Evolutionary conservation across 2,888 invertebrate genomes (phyloP), one percentile per base, ranked within the genome.

Genomic region (Biston stratarius): DNA sequence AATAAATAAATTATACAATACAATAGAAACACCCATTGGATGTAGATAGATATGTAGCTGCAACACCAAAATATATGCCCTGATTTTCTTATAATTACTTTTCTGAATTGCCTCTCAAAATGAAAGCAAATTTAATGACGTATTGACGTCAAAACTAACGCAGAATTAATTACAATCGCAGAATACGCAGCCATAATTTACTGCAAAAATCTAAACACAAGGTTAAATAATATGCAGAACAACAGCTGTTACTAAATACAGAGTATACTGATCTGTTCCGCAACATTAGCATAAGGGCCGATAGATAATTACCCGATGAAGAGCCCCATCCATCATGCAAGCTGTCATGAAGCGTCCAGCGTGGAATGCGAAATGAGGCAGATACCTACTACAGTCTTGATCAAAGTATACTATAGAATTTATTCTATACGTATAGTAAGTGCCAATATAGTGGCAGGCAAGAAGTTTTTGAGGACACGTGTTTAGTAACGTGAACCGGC

Each of bases 241-340:
- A 45, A 57, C 57, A 45, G 45, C 57, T 57, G 45, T 45, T 45
- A 12, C 45, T 10, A 57, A 33, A 11, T 36, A 40, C 45, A 34
- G n/a, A 45, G 57, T 34, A 45, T 12, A 11, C 33, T 45, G 53
- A 47, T 38, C 49, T 53, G 47, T 59, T 24, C 55, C 49, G 59
- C 15, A 61, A 60, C 55, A 67, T 69, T 72, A 69, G 61, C 71
- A 69, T 69, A 69, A 61, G 64, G 67, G 67, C 48, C 61, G 65
- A 61, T 67, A 67, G 71, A 71, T 73, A 70, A 73, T 71, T 69
- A 73, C 65, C 61, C 67, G 70, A 53, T 59, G 63, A 71, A 66
- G 67, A 57, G 56, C 48, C 61, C n/a, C 55, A 73, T 73, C 69
- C 61, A 71, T 73, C 73, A 71, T 64, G 34, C 53, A 48, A 51